Evolutionary conservation across 1,140 invertebrate species (phyloP).

Genomic region (Leptonema lineaticorne): DNA sequence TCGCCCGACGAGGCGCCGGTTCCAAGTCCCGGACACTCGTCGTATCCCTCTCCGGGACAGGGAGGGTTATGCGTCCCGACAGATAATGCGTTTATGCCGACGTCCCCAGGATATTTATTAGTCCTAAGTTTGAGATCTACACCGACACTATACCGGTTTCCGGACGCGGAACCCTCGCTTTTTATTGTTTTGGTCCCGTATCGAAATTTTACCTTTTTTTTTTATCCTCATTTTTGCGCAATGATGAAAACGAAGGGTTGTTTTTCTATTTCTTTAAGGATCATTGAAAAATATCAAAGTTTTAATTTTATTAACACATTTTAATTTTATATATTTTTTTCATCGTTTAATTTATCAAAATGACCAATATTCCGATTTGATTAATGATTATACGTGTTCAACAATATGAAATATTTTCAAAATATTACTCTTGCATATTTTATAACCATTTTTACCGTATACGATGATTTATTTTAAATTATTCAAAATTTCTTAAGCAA

Average conservation of each 20-base stretch:
- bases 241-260: not conserved
- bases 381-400: no score
- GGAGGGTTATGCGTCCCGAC: conserved; percentile 25
- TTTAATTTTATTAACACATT: no score
- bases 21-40: conserved; percentile 17
- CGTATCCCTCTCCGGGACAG: not conserved
- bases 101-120: conserved; percentile 36
- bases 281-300: no score
- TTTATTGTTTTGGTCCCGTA: not conserved
- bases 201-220: not conserved
- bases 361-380: no score
- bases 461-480: no score
- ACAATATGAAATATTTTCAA: no score
- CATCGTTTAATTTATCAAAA: no score
- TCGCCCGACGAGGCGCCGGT: no score
- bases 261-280: not conserved
- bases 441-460: no score
- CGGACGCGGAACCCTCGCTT: not conserved
- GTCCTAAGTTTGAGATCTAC: conserved; percentile 26
- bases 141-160: not conserved
- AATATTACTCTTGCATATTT: no score
- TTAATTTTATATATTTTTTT: no score
- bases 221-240: not conserved
- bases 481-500: no score
- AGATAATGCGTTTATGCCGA: conserved; percentile 40